Base-by-base conservation (phyloP, 2,113 vertebrate genomes). In the Tachysurus fulvidraco region DNA sequence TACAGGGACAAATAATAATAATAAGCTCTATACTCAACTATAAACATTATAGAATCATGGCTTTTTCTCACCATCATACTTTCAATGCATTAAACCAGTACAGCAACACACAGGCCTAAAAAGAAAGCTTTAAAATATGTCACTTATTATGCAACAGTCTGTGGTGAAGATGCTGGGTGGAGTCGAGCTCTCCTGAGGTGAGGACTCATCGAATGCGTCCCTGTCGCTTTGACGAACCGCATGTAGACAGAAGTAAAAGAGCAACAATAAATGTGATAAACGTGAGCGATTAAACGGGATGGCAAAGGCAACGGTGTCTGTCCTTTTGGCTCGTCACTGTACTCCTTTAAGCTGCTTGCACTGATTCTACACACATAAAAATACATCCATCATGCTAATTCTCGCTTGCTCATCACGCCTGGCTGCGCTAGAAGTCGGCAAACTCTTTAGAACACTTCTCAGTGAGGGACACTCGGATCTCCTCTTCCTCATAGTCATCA, bases 361-460 rank as follows among this genome's bases (percentile, higher is more conserved):
- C 88, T 93, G 92, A 91, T 89, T 78, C 79, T 93, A 91, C 91
- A 93, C 91, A 91, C 73, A 91, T 93, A 89, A 69, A 88, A 83
- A 84, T 36, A 87, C 79, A 71, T 85, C 85, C 59, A n/a, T 88
- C 91, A 90, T 92, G 91, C 91, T 91, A 88, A 81, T 67, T 36
- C 89, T 93, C 89, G 21, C 60, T 74, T 30, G 67, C 62, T 71
- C 86, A 1, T 62, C 44, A 83, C 46, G 5, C 19, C 71, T 36
- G 7, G 28, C 62, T 52, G 82, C 55, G 88, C 87, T 97, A 98
- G 94, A 98, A 98, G 86, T 98, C 97, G 8, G 96, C 91, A 91
- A 98, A 98, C 94, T 98, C 97, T 94, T 97, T 98, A 93, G 94
- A 95, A 92, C 97, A 98, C 93, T 98, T 97, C 93, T 98, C 96